These are phyloP conservation scores for Noctilio leporinus DNA, from an alignment of 2,113 vertebrate genomes.

Conservation along the genomic window DNA sequence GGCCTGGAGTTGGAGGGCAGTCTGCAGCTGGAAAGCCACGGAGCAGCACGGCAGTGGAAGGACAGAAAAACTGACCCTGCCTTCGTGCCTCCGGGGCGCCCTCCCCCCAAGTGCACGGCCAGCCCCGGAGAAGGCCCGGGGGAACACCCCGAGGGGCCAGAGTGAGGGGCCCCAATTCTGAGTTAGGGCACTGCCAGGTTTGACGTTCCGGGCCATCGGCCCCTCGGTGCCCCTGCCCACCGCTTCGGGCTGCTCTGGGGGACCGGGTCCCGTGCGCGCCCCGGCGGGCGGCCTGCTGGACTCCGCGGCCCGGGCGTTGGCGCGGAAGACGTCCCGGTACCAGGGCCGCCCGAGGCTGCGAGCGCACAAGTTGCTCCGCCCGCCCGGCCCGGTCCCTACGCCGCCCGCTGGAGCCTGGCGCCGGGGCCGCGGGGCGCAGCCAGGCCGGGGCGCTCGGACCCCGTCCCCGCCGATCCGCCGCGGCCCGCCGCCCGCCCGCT, in stretches of 20 bases:
- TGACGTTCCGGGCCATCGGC: not conserved
- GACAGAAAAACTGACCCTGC: not conserved
- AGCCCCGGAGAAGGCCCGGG: not conserved
- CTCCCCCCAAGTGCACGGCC: not conserved
- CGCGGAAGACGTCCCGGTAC: constrained; percentile 24
- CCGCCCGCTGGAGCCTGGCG: not conserved
- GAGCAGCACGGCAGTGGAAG: not conserved
- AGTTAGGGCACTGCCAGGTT: not conserved
- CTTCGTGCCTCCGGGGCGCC: not conserved
- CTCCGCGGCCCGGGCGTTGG: not conserved
- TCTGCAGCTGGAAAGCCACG: not conserved
- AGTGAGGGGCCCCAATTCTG: not conserved
- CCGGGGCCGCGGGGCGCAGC: not conserved
- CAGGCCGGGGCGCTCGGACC: not conserved
- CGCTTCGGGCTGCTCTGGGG: not conserved
- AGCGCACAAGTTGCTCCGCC: constrained; percentile 57
- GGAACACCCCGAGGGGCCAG: not conserved
- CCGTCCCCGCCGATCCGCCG: not conserved
- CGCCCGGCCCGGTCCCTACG: not conserved
- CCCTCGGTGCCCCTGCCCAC: not conserved
- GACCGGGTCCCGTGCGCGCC: not conserved
- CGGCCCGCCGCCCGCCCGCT: not conserved
- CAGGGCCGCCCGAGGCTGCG: constrained; percentile 22
- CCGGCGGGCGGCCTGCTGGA: constrained; percentile 44
- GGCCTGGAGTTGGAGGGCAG: not conserved